These are phyloP conservation scores for Epinotia ramella DNA, from an alignment of 2,888 invertebrate species.

Conservation along the genomic window DNA sequence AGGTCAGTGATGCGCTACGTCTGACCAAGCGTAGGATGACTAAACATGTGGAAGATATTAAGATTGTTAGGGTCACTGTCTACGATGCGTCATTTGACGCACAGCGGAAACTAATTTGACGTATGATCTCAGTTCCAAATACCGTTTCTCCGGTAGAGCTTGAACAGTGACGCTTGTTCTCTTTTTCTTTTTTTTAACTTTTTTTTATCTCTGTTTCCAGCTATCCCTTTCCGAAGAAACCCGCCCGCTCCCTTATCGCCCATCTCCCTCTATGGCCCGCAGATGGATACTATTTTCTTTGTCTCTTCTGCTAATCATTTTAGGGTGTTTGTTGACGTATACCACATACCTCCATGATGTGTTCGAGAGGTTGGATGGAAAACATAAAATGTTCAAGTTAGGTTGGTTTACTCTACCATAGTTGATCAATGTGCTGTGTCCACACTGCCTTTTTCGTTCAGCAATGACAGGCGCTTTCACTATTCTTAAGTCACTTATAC, in stretches of 20 bases:
- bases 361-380: conserved; percentile 58
- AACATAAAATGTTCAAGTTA: conserved; percentile 57
- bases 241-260: not conserved
- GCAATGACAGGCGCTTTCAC: not conserved
- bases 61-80: not conserved
- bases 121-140: not conserved
- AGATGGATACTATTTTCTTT: conserved; percentile 59
- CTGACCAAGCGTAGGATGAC: too few relatives aligned
- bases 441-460: not conserved
- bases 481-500: too few relatives aligned
- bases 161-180: too few relatives aligned
- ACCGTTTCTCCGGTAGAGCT: too few relatives aligned
- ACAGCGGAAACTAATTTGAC: not conserved
- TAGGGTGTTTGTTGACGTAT: conserved; percentile 60
- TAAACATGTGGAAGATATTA: too few relatives aligned
- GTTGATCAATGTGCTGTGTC: not conserved
- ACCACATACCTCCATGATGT: conserved; percentile 66
- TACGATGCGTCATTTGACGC: not conserved
- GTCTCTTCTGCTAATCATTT: conserved; percentile 49
- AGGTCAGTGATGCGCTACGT: too few relatives aligned
- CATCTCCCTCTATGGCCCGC: conserved; percentile 56
- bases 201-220: conserved; percentile 6
- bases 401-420: conserved; percentile 60
- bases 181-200: not conserved
- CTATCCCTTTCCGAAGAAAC: not conserved